phyloP scores from a whole-genome alignment of 2,888 invertebrate species.

The Incurvaria masculella region DNA sequence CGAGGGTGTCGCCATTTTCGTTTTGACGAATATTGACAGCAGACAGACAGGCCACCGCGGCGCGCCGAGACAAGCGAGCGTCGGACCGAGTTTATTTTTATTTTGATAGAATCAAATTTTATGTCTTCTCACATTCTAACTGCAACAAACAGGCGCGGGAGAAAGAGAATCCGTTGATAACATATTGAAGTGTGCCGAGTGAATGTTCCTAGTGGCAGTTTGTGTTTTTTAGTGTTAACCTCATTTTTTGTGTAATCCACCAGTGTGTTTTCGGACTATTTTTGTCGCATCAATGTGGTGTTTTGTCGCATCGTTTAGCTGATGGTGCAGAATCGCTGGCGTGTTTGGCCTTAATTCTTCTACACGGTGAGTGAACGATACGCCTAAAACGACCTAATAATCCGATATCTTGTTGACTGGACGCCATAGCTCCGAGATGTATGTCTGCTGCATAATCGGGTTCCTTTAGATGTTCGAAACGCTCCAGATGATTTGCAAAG shows the following conservation, averaged over 20 bases:
- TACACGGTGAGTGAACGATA: not conserved
- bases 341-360: not conserved
- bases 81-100: constrained; percentile 42
- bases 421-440: not conserved
- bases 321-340: not conserved
- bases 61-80: constrained; percentile 45
- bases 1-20: constrained; percentile 68
- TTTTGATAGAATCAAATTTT: constrained; percentile 49
- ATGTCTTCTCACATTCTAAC: constrained; percentile 24
- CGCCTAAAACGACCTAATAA: not conserved
- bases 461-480: too few species aligned
- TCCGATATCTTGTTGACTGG: not conserved
- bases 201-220: constrained; percentile 28
- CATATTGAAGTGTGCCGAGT: constrained; percentile 24
- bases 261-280: not conserved
- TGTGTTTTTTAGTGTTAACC: constrained; percentile 46
- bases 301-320: not conserved
- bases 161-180: constrained; percentile 5
- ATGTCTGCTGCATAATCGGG: too few species aligned
- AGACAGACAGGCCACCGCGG: constrained; percentile 41
- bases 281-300: not conserved
- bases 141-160: constrained; percentile 1
- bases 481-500: too few species aligned
- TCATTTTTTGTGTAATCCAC: constrained; percentile 31
- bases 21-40: constrained; percentile 74